Conservation (phyloP, 2,113 vertebrate genomes). For the Madoqua kirkii region DNA sequence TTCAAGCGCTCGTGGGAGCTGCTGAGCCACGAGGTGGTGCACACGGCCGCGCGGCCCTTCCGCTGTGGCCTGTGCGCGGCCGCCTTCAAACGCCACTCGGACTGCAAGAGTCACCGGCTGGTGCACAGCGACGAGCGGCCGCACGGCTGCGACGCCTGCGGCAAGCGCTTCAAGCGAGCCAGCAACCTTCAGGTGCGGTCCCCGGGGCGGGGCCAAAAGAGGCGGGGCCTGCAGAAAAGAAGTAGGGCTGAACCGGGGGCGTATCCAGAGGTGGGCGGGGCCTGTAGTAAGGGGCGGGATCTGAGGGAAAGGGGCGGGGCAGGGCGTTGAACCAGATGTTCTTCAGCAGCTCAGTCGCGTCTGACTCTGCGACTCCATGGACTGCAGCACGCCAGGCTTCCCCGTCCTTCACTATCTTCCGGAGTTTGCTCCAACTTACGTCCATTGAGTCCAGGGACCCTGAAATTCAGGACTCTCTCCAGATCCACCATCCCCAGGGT, state of each 20-base stretch:
- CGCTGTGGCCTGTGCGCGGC: constrained; percentile 61
- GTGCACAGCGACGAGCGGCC: constrained; percentile 70
- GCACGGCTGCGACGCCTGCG: constrained; percentile 60
- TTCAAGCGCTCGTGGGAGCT: constrained; percentile 76
- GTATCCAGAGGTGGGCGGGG: not conserved
- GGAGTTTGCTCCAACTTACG: not conserved
- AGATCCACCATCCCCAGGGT: not conserved
- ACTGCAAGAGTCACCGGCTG: constrained; percentile 67
- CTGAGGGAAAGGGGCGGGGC: not conserved
- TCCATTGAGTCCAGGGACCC: not conserved
- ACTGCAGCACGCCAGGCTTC: not conserved
- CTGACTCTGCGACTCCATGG: not conserved
- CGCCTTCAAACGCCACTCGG: constrained; percentile 74
- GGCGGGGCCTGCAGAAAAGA: not conserved
- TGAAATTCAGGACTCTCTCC: not conserved
- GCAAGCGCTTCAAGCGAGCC: constrained; percentile 64
- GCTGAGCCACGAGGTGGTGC: constrained; percentile 73
- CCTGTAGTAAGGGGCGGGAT: accelerated
- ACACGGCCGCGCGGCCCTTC: constrained; percentile 68
- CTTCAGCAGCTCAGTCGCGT: not conserved
- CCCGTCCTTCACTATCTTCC: not conserved
- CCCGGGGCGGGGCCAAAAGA: not conserved
- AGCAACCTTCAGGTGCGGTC: constrained; percentile 56
- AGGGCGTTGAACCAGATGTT: not conserved
- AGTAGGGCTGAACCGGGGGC: accelerated